Base-by-base conservation (phyloP, 2,888 invertebrate species). In the Amitus sp. region DNA sequence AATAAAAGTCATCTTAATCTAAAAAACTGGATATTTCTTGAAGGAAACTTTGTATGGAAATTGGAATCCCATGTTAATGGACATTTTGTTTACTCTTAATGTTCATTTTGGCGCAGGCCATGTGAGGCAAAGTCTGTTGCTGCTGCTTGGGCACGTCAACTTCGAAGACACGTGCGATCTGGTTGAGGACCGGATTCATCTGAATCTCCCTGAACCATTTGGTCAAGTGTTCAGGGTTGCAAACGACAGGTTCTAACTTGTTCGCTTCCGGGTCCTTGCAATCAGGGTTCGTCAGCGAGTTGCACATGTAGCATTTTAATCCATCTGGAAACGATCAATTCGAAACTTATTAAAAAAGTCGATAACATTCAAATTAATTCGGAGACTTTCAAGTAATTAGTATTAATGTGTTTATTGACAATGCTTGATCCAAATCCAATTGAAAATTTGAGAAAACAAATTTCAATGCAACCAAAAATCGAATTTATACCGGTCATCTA, bases 251-350 rank as follows among this genome's bases (percentile, higher is more conserved):
- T 40, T 69, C 33, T 17, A 74, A 37, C 2, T 59, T 49, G 13
- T 53, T 42, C 9, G 66, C 45, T 2, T 39, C 39, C 1, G 65
- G 66, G n/a, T 68, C 68, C 18, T 59, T 68, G 50, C 78, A 78
- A 1, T 47, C 62, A 13, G 68, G 51, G 20, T 71, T 49, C 6
- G 67, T 69, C n/a, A 60, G 1, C 0, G 71, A 65, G 2, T 55
- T 68, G 54, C 79, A 79, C 62, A 72, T 70, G 66, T 77, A 78
- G 63, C 79, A 79, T 23, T 69, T 73, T 23, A 76, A 48, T n/a
- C 71, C 73, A 34, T 70, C 78, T 79, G 62, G 5, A 48, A 67
- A 50, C n/a, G 15, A 18, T 15, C 3, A 39, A 12, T 7, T 27
- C 28, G 28, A 7, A 27, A 5, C 9, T 5, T 7, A 27, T 7